Evolutionary conservation across 2,113 vertebrate species (phyloP).

Genomic region (Leptosomus discolor): DNA sequence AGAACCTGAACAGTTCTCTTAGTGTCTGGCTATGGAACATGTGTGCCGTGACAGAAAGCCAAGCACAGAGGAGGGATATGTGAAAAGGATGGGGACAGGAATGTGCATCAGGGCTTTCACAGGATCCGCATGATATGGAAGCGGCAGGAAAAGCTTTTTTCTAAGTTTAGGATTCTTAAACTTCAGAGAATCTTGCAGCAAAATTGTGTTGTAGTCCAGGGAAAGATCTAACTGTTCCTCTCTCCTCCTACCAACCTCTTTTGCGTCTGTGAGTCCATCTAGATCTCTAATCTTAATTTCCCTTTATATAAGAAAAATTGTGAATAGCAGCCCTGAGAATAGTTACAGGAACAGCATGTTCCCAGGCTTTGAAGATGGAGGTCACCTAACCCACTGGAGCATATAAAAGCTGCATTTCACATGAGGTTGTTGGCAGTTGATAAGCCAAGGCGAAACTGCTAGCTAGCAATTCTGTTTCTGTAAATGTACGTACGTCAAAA

Average conservation of each 20-base stretch:
- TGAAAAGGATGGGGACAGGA: neutral
- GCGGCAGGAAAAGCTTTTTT: neutral
- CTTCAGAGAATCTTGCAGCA: neutral
- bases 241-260: neutral
- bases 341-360: neutral
- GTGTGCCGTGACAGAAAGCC: neutral
- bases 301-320: neutral
- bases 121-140: neutral
- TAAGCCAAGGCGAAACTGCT: neutral
- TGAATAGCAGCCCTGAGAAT: neutral
- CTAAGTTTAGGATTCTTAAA: neutral
- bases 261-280: neutral
- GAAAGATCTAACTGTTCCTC: neutral
- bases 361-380: neutral
- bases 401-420: neutral
- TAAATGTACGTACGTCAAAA: neutral
- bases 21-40: neutral
- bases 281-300: neutral
- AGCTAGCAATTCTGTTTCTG: neutral
- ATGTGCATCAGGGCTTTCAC: neutral
- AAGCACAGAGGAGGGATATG: neutral
- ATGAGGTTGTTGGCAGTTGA: neutral
- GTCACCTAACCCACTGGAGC: conserved; percentile 8
- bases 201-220: neutral
- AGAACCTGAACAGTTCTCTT: neutral